Percentiles rank a stretch among this genome's conserved stretches.
Conservation (phyloP, 2,888 invertebrate genomes). For the Sinotaia quadrata region DNA sequence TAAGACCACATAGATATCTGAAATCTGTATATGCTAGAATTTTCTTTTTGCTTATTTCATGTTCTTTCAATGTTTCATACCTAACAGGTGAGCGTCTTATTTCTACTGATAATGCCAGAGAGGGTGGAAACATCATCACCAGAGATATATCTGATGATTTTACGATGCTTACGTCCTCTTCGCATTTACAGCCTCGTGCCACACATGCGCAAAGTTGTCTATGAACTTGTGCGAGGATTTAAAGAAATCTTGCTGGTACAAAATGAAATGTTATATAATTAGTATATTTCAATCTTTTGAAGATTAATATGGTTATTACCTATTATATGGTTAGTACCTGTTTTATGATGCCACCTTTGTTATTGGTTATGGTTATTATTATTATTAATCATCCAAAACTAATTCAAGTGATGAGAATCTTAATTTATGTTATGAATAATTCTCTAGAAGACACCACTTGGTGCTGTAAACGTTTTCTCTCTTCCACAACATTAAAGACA, state of each 20-base stretch:
- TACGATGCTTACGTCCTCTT: conserved; percentile 95
- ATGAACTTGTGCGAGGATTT: conserved; percentile 97
- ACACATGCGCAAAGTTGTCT: conserved; percentile 99
- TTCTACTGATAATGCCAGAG: conserved; percentile 96
- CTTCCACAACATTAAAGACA: too few species aligned
- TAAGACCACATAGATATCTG: too few species aligned
- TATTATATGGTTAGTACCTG: background rate
- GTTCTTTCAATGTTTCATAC: too few species aligned
- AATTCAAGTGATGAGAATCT: too few species aligned
- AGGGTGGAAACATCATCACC: conserved; percentile 91
- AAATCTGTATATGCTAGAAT: too few species aligned
- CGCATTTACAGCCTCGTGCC: conserved; percentile 98
- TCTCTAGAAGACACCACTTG: too few species aligned
- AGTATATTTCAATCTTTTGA: background rate
- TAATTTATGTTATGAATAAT: too few species aligned
- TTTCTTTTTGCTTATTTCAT: too few species aligned
- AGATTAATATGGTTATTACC: background rate
- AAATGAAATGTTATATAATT: background rate
- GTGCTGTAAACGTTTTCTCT: too few species aligned
- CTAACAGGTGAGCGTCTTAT: conserved; percentile 89
- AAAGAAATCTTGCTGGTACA: conserved; percentile 96
- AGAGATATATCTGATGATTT: conserved; percentile 95
- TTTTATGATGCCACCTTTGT: too few species aligned
- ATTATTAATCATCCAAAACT: too few species aligned
- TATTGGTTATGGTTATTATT: too few species aligned